A percentile compares a stretch with the other conserved stretches of the same genome.
These are phyloP conservation scores for Pithys albifrons DNA, from an alignment of 2,113 vertebrate genomes.

Conservation along the genomic window DNA sequence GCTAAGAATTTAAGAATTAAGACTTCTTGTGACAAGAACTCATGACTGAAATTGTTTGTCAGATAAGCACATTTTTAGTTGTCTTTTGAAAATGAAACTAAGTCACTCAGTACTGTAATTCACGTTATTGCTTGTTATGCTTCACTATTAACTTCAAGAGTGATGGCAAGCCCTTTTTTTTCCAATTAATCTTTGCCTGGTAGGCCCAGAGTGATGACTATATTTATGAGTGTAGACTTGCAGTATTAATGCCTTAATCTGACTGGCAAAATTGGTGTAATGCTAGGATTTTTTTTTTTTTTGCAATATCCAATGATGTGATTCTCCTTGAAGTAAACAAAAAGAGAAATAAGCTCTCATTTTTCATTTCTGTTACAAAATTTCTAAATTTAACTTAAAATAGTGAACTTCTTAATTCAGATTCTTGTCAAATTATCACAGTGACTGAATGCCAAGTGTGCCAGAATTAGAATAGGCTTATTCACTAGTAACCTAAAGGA, in stretches of 20 bases:
- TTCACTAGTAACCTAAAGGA: background rate
- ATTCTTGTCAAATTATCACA: background rate
- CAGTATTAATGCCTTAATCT: background rate
- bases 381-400: slow-evolving; percentile 23
- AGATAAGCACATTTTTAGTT: slow-evolving; percentile 45
- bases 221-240: background rate
- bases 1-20: slow-evolving; percentile 50
- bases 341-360: background rate
- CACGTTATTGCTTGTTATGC: slow-evolving; percentile 29
- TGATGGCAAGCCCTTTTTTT: background rate
- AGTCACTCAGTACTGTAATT: slow-evolving; percentile 46
- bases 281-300: background rate
- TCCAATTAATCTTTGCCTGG: background rate
- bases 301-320: background rate
- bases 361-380: slow-evolving; percentile 33
- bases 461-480: slow-evolving; percentile 18
- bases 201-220: background rate
- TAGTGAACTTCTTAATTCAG: slow-evolving; percentile 30
- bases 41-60: background rate
- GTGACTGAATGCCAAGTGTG: background rate
- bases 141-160: slow-evolving; percentile 30
- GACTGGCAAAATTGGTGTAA: background rate
- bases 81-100: slow-evolving; percentile 48
- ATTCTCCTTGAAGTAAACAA: background rate
- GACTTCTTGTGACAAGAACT: slow-evolving; percentile 43